These are phyloP conservation scores for Cromileptes altivelis DNA, from an alignment of 2,113 vertebrate genomes.

Conservation along the genomic window DNA sequence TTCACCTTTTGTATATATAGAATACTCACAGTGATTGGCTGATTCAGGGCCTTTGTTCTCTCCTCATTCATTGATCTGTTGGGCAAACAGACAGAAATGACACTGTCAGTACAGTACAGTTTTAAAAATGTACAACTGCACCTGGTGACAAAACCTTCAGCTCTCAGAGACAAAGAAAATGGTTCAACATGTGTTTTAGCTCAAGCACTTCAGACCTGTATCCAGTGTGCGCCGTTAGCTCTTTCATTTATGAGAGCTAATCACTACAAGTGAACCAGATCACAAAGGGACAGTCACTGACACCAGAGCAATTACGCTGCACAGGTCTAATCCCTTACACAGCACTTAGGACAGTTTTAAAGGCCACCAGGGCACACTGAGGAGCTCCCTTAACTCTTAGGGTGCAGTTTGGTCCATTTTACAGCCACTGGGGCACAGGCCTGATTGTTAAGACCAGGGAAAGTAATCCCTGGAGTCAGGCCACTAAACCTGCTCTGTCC, in stretches of 20 bases:
- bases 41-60: constrained; percentile 4
- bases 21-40: constrained; percentile 29
- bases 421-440: constrained; percentile 71
- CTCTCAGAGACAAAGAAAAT: constrained; percentile 7
- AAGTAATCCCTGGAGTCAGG: constrained; percentile 83
- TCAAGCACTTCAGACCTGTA: constrained; percentile 28
- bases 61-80: constrained; percentile 7
- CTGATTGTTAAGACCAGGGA: constrained; percentile 77
- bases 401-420: constrained; percentile 73
- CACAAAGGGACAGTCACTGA: constrained; percentile 73
- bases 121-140: neutral
- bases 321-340: constrained; percentile 74
- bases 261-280: constrained; percentile 70
- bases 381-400: constrained; percentile 64
- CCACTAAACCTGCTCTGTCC: constrained; percentile 81
- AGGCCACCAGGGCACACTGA: constrained; percentile 71
- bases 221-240: constrained; percentile 3
- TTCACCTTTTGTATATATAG: neutral
- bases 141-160: neutral
- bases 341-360: constrained; percentile 79
- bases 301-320: constrained; percentile 75
- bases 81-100: constrained; percentile 23
- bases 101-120: neutral
- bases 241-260: constrained; percentile 67
- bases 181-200: constrained; percentile 39